These are phyloP conservation scores for Sinocyclocheilus anophthalmus DNA, from an alignment of 2,113 vertebrate genomes.

Conservation along the genomic window DNA sequence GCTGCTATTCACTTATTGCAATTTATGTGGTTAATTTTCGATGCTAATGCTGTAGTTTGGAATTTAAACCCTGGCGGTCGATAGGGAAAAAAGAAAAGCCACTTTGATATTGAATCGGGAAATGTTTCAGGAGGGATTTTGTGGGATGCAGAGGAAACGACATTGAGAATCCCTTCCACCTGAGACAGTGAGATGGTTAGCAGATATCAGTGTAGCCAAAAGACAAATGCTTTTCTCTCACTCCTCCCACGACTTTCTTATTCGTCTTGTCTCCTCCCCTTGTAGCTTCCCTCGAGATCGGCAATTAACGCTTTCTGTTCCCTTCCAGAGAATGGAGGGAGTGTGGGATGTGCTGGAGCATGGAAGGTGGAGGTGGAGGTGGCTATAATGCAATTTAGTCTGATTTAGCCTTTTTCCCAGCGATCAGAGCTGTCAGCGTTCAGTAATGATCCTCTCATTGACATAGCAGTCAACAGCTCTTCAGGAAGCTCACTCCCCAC, in stretches of 20 bases:
- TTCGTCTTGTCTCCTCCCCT: constrained; percentile 4
- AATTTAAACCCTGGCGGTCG: neutral
- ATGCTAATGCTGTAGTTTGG: constrained; percentile 16
- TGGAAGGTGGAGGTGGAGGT: constrained; percentile 19
- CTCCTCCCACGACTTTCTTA: constrained; percentile 16
- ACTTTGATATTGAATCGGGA: neutral
- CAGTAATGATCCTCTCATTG: constrained; percentile 51
- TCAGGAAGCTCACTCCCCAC: constrained; percentile 24
- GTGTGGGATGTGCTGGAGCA: too few species aligned
- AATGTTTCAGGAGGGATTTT: constrained; percentile 23
- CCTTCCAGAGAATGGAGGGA: constrained; percentile 5
- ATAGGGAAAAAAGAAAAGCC: neutral
- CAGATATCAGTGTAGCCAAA: constrained; percentile 16
- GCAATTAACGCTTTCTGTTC: neutral
- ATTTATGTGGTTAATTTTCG: constrained; percentile 14
- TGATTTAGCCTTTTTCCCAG: constrained; percentile 41
- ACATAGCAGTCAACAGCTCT: constrained; percentile 48
- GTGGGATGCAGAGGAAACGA: neutral
- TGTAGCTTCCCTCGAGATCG: neutral
- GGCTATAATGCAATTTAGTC: constrained; percentile 38
- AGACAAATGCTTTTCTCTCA: constrained; percentile 37
- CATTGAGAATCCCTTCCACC: neutral
- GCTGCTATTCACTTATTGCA: neutral
- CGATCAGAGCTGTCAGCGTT: constrained; percentile 45
- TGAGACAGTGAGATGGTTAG: constrained; percentile 7